Percentiles rank a stretch among this genome's conserved stretches.
These are phyloP conservation scores for Apogon hyalosoma DNA, from an alignment of 2,797 vertebrate genomes.

Conservation along the genomic window DNA sequence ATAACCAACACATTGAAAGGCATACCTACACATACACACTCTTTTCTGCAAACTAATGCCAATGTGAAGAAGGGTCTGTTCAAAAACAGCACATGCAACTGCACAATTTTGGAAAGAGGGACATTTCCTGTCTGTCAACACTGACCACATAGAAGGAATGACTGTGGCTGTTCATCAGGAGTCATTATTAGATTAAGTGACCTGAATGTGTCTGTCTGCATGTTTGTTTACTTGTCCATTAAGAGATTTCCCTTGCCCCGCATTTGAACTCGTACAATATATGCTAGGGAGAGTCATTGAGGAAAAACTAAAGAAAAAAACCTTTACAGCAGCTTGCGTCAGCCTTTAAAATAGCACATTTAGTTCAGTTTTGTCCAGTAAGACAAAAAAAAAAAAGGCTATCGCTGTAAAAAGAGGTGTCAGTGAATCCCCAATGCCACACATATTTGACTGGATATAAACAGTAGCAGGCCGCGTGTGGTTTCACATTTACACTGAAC, in stretches of 20 bases:
- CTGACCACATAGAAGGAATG: conserved; percentile 53
- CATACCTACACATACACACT: neutral
- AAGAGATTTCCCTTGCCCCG: conserved; percentile 39
- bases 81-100: conserved; percentile 1
- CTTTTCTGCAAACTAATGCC: neutral
- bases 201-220: conserved; percentile 46
- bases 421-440: conserved; percentile 51
- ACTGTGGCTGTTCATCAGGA: conserved; percentile 53
- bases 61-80: too few relatives aligned
- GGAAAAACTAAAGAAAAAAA: conserved; percentile 33
- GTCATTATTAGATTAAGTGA: conserved; percentile 66
- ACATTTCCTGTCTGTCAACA: conserved; percentile 39
- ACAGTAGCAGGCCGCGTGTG: conserved; percentile 70
- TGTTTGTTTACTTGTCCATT: conserved; percentile 2
- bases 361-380: neutral
- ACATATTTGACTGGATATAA: conserved; percentile 73
- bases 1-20: neutral
- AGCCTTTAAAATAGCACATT: neutral
- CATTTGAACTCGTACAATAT: conserved; percentile 46
- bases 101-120: conserved; percentile 11
- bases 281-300: conserved; percentile 37
- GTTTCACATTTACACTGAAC: conserved; percentile 73
- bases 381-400: conserved; percentile 7
- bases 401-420: conserved; percentile 49
- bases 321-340: conserved; percentile 39